Evolutionary conservation across 1,140 invertebrate species (phyloP).

Genomic region (Sesamia nonagrioides): DNA sequence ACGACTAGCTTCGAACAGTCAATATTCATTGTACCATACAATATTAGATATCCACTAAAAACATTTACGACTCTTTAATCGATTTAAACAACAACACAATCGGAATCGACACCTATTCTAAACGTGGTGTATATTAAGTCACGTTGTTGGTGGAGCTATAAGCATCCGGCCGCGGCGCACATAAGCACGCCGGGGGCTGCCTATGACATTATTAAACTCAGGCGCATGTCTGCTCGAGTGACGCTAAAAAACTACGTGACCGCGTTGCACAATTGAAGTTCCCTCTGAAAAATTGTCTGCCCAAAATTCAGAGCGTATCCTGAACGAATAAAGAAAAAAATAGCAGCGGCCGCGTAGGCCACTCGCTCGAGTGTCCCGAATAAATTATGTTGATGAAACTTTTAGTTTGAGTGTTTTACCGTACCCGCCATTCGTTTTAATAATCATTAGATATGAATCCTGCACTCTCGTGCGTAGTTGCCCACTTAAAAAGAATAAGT

Average conservation of each 20-base stretch:
- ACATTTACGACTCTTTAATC: no score
- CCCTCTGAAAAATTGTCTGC: slow-evolving; percentile 72
- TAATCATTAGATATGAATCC: slow-evolving; percentile 60
- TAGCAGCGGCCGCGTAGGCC: slow-evolving; percentile 66
- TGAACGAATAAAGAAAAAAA: slow-evolving; percentile 78
- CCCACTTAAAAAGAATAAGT: slow-evolving; percentile 1
- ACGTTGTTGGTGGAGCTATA: slow-evolving; percentile 58
- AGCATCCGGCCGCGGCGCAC: slow-evolving; percentile 34
- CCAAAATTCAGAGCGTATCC: slow-evolving; percentile 69
- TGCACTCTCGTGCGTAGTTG: slow-evolving; percentile 46
- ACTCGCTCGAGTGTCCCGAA: slow-evolving; percentile 71
- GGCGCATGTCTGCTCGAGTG: slow-evolving; percentile 76
- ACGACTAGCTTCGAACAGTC: no score
- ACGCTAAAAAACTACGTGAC: slow-evolving; percentile 83
- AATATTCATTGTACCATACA: no score
- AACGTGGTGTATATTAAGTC: slow-evolving; percentile 49
- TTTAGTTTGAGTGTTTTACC: slow-evolving; percentile 69
- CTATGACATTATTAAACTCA: slow-evolving; percentile 83
- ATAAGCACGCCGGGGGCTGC: slow-evolving; percentile 56
- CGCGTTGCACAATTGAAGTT: slow-evolving; percentile 73
- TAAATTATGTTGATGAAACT: slow-evolving; percentile 81
- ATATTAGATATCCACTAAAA: no score
- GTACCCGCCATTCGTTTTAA: slow-evolving; percentile 54
- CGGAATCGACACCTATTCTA: background rate
- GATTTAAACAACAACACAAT: background rate